Evolutionary conservation across 1,140 invertebrate genomes (phyloP).

Genomic region (Bombus sylvicola): DNA sequence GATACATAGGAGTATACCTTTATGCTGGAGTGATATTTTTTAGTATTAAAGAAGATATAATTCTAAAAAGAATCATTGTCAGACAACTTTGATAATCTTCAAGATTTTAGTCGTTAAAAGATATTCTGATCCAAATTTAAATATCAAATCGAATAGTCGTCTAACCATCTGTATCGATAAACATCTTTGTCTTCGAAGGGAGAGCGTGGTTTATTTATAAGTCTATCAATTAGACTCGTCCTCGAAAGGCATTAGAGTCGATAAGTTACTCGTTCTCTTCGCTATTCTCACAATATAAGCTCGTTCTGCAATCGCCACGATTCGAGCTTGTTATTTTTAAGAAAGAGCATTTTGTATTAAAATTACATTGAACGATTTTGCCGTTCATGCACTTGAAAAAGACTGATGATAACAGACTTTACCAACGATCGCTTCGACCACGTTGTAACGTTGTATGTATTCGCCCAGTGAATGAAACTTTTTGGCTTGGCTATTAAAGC

Average conservation of each 20-base stretch:
- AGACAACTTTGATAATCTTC: neutral
- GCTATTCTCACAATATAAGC: conserved; percentile 38
- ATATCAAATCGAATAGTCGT: conserved; percentile 39
- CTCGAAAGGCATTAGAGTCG: conserved; percentile 72
- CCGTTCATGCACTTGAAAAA: too few species aligned
- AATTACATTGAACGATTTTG: neutral
- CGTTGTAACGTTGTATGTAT: neutral
- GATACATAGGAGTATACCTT: neutral
- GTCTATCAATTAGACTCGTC: conserved; percentile 71
- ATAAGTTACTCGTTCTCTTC: conserved; percentile 50
- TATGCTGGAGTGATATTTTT: neutral
- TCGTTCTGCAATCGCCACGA: neutral
- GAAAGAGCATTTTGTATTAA: neutral
- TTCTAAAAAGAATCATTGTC: neutral
- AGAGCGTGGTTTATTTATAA: conserved; percentile 72
- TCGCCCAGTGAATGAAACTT: neutral
- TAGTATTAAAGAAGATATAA: neutral
- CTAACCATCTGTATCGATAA: conserved; percentile 41
- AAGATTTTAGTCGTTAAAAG: neutral
- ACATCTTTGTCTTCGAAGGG: conserved; percentile 42
- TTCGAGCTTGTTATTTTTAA: neutral
- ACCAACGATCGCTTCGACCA: too few species aligned
- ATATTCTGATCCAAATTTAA: conserved; percentile 56
- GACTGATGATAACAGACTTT: neutral
- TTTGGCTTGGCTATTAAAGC: neutral